Evolutionary conservation across 2,888 invertebrate genomes (phyloP), one percentile per base, ranked within the genome.

Genomic region (Phaonia tiefii): DNA sequence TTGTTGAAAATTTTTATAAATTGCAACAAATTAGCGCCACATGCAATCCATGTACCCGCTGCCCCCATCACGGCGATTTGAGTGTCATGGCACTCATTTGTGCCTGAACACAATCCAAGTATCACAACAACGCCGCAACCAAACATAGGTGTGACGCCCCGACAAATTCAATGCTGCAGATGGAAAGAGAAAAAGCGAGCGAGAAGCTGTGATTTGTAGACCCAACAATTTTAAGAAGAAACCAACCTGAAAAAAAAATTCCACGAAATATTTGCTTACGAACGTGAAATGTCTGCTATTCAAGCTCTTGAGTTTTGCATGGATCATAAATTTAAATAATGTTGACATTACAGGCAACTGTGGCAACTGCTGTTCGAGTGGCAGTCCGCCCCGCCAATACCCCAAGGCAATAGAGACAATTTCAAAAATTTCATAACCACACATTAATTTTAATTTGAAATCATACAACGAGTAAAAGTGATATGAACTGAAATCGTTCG

Each of bases 111-210:
- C 31, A 51, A 4, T 7, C 49, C 31, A 8, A 8, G 31, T 31
- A 31, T 31, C 31, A 31, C 31, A 31, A 31, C 31, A 31, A 31
- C 5, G 1, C 15, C 20, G 39, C 26, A 37, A n/a, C 25, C 60
- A 72, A 75, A 73, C 54, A 72, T 63, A 80, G 79, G 79, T 80
- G 79, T 75, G 75, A 80, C 75, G 67, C 69, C 39, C 71, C n/a
- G 71, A 46, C 46, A 70, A 70, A 31, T 37, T 69, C 67, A 67
- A 10, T 1, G 66, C 65, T 7, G 60, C 44, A 67, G 42, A 58
- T 20, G 17, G 25, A 11, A 17, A 46, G 13, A 15, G 20, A 10
- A 22, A 46, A 17, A 37, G 42, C 15, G 51, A 65, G 17, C 11
- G 20, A 66, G 49, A 26, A 67, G 25, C 46, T 20, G 37, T 37